Evolutionary conservation across 2,113 vertebrate species (phyloP), one percentile per base, ranked within the genome.

Genomic region (Illadopsis cleaveri): DNA sequence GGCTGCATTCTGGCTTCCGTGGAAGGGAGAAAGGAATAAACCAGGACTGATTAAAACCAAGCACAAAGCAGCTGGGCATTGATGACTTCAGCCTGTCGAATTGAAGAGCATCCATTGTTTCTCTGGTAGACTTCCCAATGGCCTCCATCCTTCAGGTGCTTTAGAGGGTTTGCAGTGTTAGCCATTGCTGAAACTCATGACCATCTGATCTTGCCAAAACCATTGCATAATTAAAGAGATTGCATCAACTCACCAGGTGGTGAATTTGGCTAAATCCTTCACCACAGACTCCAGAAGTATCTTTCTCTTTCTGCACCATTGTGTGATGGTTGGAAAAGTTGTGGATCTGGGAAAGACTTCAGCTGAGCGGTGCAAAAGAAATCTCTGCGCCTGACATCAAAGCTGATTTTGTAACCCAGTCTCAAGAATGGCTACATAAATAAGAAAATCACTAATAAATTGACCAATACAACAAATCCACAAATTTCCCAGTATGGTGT

Each of bases 231-330:
- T 42, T 50, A 48, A 53, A 42, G 30, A 77, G n/a, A 48, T 15
- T 62, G 6, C 13, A 47, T 73, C 69, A 64, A 11, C 33, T 2
- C 9, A 15, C 6, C 16, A 75, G 40, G 20, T 61, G 53, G 35
- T 53, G 11, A 47, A 64, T 64, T 86, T 38, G 38, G 22, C 57
- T 45, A 68, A 75, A 91, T 54, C 15, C 31, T 89, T 89, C 20
- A 10, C 10, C 11, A 31, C 0, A 2, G 37, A 30, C 6, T 4
- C 3, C 6, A 50, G 44, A 31, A 44, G 8, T 27, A 37, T 15
- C 12, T 28, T 60, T 81, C 28, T 38, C 15, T 45, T 66, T 64
- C 40, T 53, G 20, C 37, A 31, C 68, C 25, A 15, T 24, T 37
- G 6, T 66, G 17, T 27, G 57, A 7, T 57, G 5, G 15, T 15